Conservation (phyloP, 2,113 vertebrate species). For the Planiliza haematocheilus region DNA sequence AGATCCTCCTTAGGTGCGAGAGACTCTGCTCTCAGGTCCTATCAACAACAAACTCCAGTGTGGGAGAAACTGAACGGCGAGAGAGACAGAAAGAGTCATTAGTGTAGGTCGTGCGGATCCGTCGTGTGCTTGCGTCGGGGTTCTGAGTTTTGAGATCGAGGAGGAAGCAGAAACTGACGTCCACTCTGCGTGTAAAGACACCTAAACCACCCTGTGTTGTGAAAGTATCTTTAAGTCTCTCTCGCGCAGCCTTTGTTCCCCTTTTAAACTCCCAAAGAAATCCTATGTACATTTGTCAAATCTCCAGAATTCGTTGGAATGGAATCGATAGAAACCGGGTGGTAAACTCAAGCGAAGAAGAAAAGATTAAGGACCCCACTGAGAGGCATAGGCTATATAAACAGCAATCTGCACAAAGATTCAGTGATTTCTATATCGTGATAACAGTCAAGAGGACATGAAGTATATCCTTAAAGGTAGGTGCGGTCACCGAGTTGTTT, state of each 20-base stretch:
- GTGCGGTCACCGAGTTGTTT: slow-evolving; percentile 84
- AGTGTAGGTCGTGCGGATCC: slow-evolving; percentile 35
- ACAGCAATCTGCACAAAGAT: slow-evolving; percentile 82
- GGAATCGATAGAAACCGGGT: slow-evolving; percentile 67
- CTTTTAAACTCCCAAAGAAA: slow-evolving; percentile 31
- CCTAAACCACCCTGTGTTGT: slow-evolving; percentile 34
- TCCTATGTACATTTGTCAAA: slow-evolving; percentile 72
- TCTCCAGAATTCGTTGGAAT: slow-evolving; percentile 65
- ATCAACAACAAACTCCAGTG: slow-evolving; percentile 47
- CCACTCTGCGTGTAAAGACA: slow-evolving; percentile 19
- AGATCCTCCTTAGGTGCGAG: slow-evolving; percentile 56
- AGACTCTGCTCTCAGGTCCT: slow-evolving; percentile 64
- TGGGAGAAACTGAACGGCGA: slow-evolving; percentile 44
- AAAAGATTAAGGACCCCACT: slow-evolving; percentile 71
- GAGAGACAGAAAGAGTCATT: slow-evolving; percentile 59
- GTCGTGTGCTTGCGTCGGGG: slow-evolving; percentile 37
- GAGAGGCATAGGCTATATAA: slow-evolving; percentile 82
- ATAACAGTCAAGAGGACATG: slow-evolving; percentile 87
- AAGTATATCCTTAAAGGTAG: slow-evolving; percentile 86
- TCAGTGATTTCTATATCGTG: slow-evolving; percentile 73
- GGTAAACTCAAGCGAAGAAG: slow-evolving; percentile 69
- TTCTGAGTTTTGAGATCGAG: slow-evolving; percentile 23
- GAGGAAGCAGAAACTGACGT: slow-evolving; percentile 38
- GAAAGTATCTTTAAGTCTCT: slow-evolving; percentile 49
- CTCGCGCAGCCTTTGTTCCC: slow-evolving; percentile 35